A percentile compares a stretch with the other conserved stretches of the same genome.
Evolutionary conservation across 2,113 vertebrate genomes (phyloP).

Genomic region (Erpornis zantholeuca): DNA sequence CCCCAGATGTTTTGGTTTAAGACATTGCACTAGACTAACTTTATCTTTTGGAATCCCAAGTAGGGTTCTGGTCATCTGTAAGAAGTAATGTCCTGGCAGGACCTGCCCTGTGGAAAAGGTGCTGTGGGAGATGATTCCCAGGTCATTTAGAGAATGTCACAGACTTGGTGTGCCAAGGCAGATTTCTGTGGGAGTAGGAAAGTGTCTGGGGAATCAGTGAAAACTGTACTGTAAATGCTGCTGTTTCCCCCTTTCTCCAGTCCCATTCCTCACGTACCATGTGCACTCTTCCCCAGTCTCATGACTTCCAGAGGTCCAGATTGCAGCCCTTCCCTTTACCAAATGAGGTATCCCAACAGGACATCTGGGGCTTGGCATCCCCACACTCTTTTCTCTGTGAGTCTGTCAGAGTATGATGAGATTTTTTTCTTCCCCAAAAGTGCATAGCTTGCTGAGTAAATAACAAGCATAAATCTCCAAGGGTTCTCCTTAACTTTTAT

Average conservation of each 20-base stretch:
- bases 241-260: neutral
- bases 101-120: neutral
- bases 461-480: neutral
- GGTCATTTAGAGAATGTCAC: rapidly evolving
- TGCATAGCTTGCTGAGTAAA: neutral
- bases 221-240: neutral
- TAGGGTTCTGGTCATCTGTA: neutral
- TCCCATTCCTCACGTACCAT: neutral
- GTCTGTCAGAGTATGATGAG: neutral
- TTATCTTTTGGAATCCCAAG: neutral
- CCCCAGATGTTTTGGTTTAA: neutral
- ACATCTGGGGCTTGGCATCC: neutral
- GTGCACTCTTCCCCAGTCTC: neutral
- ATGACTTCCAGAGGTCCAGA: neutral
- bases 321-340: neutral
- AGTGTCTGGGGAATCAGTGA: neutral
- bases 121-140: rapidly evolving
- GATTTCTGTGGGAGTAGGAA: neutral
- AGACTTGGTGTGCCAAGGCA: neutral
- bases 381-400: neutral
- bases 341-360: neutral
- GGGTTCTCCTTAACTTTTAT: neutral
- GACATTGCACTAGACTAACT: neutral
- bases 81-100: neutral
- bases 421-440: neutral